Base-by-base conservation (phyloP, 2,797 vertebrate genomes). In the Acanthurus lineatus region DNA sequence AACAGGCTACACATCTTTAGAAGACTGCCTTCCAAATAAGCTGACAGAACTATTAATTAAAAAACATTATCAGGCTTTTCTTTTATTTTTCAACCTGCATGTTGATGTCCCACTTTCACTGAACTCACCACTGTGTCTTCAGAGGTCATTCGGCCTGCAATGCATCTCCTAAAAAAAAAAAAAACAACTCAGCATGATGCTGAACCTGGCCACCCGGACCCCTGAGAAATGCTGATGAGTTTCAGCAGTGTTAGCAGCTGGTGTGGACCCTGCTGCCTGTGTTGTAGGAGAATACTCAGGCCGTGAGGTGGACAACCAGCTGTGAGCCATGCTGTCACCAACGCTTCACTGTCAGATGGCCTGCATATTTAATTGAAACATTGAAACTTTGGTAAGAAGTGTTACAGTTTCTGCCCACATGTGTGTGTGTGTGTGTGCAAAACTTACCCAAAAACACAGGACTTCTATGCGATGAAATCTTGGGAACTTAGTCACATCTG, bases 361-460 rank as follows among this genome's bases (percentile, higher is more conserved):
- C 3, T 6, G 32, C 12, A 76, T 38, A 45, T 51, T 20, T 25
- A 35, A 35, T 20, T 38, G 25, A n/a, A 56, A 65, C 57, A 58
- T 2, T 25, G 20, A 42, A 61, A 60, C 32, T 62, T 19, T 20
- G 12, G 12, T 22, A 15, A 10, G 22, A 12, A 48, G 49, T 14
- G 52, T 51, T 51, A n/a, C 54, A 76, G 42, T 14, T 32, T 53
- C 51, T 60, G 58, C 61, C 63, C 80, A 73, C 71, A 57, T 35
- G 32, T 35, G 32, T 6, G 32, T 35, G 32, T 35, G 32, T 49
- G 25, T 14, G 20, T 40, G 8, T 22, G 16, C 64, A 67, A 60
- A 70, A 92, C 93, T 93, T 69, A 94, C 93, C 92, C 92, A 82
- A 79, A 83, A 86, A 56, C 38, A 83, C 78, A 82, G 92, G 88